A percentile compares a stretch with the other conserved stretches of the same genome.
phyloP scores from a whole-genome alignment of 1,140 invertebrate species.

The Drosophila arawakana region DNA sequence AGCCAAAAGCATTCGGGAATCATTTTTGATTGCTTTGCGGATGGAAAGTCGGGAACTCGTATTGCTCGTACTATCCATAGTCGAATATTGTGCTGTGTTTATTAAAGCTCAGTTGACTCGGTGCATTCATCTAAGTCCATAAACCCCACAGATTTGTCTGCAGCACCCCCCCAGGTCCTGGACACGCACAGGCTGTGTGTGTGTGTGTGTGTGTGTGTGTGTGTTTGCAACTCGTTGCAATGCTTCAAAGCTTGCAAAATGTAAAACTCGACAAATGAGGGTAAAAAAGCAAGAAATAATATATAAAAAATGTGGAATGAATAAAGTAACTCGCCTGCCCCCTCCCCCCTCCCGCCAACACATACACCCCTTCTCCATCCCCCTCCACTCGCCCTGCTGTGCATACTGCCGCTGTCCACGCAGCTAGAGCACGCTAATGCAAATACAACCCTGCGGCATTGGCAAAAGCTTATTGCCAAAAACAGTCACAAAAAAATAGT shows the following conservation, averaged over 20 bases:
- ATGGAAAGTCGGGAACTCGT: too few relatives aligned
- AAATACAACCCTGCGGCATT: constrained; percentile 76
- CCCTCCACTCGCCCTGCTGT: too few relatives aligned
- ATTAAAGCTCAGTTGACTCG: constrained; percentile 34
- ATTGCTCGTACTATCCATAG: too few relatives aligned
- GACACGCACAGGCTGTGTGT: constrained; percentile 7
- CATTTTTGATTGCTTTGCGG: background rate
- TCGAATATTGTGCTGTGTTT: constrained; percentile 5
- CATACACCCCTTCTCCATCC: background rate
- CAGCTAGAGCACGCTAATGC: constrained; percentile 60
- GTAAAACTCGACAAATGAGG: constrained; percentile 40
- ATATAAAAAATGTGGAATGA: constrained; percentile 12
- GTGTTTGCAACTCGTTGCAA: constrained; percentile 40
- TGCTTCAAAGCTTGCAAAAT: constrained; percentile 36
- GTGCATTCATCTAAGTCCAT: constrained; percentile 32
- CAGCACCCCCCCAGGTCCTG: background rate
- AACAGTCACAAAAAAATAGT: constrained; percentile 47
- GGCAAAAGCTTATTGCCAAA: constrained; percentile 77
- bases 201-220: constrained; percentile 17
- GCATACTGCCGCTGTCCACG: background rate
- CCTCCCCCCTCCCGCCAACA: background rate
- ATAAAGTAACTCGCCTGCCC: constrained; percentile 1
- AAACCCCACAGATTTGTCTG: constrained; percentile 35
- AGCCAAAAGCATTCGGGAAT: too few relatives aligned
- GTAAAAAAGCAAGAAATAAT: constrained; percentile 21